These are phyloP conservation scores for Autographa pulchrina DNA, from an alignment of 2,888 invertebrate species.

Conservation along the genomic window DNA sequence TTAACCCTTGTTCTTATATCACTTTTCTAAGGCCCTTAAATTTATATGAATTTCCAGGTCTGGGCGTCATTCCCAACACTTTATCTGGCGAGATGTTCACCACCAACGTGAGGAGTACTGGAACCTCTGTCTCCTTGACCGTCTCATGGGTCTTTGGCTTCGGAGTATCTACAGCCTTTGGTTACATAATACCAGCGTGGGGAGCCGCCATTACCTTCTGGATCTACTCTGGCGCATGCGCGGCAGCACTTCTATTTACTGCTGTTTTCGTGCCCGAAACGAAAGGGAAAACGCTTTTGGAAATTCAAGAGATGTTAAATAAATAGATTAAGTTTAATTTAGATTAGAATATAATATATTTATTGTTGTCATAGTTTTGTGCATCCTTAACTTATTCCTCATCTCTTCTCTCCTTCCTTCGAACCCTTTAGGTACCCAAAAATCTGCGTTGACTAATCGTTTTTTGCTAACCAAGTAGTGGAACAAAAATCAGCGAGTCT, in stretches of 20 bases:
- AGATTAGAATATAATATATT: not conserved
- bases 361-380: not conserved
- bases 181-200: conserved; percentile 51
- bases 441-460: too few relatives aligned
- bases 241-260: conserved; percentile 23
- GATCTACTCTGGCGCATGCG: conserved; percentile 33
- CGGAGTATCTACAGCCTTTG: conserved; percentile 58
- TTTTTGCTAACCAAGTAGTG: too few relatives aligned
- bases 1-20: too few relatives aligned
- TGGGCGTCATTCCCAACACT: conserved; percentile 66
- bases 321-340: not conserved
- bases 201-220: conserved; percentile 62
- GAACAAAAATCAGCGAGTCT: too few relatives aligned
- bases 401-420: too few relatives aligned
- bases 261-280: conserved; percentile 8
- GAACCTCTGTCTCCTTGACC: conserved; percentile 58
- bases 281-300: conserved; percentile 4
- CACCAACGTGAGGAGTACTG: conserved; percentile 64
- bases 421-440: too few relatives aligned
- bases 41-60: conserved; percentile 56
- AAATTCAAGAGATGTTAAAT: conserved; percentile 5
- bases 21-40: too few relatives aligned
- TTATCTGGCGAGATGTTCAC: conserved; percentile 70
- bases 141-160: conserved; percentile 63
- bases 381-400: not conserved